Conservation (phyloP, 2,113 vertebrate species). For the Jacana jacana region DNA sequence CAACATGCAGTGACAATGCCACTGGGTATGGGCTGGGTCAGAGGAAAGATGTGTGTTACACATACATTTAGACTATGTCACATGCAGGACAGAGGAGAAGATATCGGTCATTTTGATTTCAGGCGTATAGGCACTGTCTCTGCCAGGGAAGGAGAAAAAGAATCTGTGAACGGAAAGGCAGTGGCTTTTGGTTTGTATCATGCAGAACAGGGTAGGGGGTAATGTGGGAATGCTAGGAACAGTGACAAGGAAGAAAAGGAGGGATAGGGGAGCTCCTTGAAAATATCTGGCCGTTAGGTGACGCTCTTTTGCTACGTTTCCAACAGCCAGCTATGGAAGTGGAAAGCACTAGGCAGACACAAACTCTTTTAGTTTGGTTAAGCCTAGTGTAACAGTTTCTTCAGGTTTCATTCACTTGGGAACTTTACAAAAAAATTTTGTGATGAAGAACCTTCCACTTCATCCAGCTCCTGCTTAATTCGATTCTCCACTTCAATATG, state of each 20-base stretch:
- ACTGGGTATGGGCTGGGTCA: not conserved
- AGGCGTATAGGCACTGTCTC: not conserved
- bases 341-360: not conserved
- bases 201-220: not conserved
- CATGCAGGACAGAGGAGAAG: not conserved
- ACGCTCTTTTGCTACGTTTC: slow-evolving; percentile 28
- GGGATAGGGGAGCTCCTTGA: not conserved
- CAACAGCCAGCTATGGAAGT: not conserved
- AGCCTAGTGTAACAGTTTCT: not conserved
- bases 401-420: not conserved
- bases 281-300: slow-evolving; percentile 39
- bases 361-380: not conserved
- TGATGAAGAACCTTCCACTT: not conserved
- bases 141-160: not conserved
- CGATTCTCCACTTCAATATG: not conserved
- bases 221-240: not conserved
- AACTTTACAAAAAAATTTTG: not conserved
- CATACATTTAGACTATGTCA: no score
- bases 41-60: not conserved
- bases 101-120: not conserved
- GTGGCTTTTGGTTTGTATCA: rapidly evolving
- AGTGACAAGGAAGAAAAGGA: not conserved
- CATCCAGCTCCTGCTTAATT: slow-evolving; percentile 22
- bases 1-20: not conserved
- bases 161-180: not conserved